phyloP scores from a whole-genome alignment of 2,113 vertebrate species.

The Colaptes auratus region DNA sequence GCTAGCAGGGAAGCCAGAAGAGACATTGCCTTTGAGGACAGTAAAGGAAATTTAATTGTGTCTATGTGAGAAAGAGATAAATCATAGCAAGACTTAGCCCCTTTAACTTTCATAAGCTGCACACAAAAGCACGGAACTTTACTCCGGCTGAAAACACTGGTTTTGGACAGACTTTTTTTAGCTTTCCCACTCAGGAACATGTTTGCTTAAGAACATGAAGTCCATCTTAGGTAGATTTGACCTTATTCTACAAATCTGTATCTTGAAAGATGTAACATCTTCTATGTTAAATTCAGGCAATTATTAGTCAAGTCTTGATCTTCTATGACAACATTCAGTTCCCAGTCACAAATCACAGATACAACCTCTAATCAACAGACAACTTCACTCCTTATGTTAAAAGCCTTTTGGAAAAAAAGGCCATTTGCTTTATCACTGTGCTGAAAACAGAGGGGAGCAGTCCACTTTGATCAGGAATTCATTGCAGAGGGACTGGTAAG shows the following conservation, averaged over 20 bases:
- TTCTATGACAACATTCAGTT: conserved; percentile 33
- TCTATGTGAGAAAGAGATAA: background rate
- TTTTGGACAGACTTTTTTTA: background rate
- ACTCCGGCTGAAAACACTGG: background rate
- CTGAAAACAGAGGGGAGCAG: conserved; percentile 68
- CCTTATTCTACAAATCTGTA: conserved; percentile 9
- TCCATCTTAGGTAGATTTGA: conserved; percentile 27
- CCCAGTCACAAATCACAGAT: conserved; percentile 60
- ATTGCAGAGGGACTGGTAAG: conserved; percentile 62
- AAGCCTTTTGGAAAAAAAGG: conserved; percentile 68
- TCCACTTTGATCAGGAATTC: conserved; percentile 70
- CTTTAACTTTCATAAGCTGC: background rate
- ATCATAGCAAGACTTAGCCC: background rate
- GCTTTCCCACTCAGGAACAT: background rate
- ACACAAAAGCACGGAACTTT: background rate
- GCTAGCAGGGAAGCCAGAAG: background rate
- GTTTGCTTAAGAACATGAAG: conserved; percentile 26
- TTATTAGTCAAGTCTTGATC: background rate
- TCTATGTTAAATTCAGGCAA: conserved; percentile 11
- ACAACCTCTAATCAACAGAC: conserved; percentile 51
- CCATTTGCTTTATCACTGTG: conserved; percentile 71
- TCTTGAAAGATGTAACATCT: background rate
- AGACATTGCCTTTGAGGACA: background rate
- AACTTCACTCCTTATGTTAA: conserved; percentile 61
- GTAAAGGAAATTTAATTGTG: background rate